Percentiles rank a stretch among this genome's conserved stretches.
phyloP scores from a whole-genome alignment of 1,140 invertebrate genomes.

The Chrysopa pallens region DNA sequence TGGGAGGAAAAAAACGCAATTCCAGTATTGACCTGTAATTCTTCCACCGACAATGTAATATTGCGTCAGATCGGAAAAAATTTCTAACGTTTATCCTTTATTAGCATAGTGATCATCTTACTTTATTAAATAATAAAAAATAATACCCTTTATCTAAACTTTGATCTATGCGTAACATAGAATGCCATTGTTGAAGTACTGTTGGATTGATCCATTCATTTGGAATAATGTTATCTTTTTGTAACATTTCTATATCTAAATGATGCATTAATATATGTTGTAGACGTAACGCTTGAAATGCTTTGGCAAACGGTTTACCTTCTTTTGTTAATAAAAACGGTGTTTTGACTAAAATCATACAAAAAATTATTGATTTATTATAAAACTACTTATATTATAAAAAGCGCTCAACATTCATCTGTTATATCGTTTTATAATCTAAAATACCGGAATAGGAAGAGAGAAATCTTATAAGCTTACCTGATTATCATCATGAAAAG shows the following conservation, averaged over 20 bases:
- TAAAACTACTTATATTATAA: no score
- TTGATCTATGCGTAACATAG: slow-evolving; percentile 49
- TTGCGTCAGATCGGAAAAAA: no score
- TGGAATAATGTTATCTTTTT: slow-evolving; percentile 52
- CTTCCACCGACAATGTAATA: no score
- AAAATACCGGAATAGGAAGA: no score
- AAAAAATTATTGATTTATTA: no score
- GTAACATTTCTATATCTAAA: slow-evolving; percentile 47
- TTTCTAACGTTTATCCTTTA: no score
- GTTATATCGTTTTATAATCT: no score
- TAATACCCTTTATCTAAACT: slow-evolving; percentile 46
- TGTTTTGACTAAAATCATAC: slow-evolving; percentile 29
- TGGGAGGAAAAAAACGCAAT: no score
- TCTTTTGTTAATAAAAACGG: slow-evolving; percentile 38
- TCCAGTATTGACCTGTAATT: no score
- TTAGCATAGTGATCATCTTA: not conserved
- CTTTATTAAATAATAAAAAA: slow-evolving; percentile 1
- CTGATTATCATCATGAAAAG: no score
- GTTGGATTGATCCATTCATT: slow-evolving; percentile 43
- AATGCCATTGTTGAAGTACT: slow-evolving; percentile 49
- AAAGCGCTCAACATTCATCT: no score
- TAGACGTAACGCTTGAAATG: slow-evolving; percentile 46
- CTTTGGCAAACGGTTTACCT: slow-evolving; percentile 33
- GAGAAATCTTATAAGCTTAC: no score
- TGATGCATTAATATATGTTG: slow-evolving; percentile 53